Evolutionary conservation across 2,888 invertebrate species (phyloP).

Genomic region (Euproctis similis): DNA sequence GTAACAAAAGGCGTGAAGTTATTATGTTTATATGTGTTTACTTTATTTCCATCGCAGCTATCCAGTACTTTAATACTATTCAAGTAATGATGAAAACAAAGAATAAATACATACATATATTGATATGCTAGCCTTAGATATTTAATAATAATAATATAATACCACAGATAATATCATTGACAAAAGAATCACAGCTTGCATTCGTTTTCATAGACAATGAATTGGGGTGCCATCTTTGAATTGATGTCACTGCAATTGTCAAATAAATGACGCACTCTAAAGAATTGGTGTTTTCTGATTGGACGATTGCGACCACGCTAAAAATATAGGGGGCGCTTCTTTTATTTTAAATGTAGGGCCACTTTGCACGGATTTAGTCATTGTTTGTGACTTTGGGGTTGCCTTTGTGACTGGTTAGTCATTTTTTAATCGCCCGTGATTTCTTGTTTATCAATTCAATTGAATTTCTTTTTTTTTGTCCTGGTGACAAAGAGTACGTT

Average conservation of each 20-base stretch:
- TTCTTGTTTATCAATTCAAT: constrained; percentile 22
- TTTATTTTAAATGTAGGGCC: constrained; percentile 49
- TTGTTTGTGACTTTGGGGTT: constrained; percentile 68
- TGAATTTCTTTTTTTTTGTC: too few relatives aligned
- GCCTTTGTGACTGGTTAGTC: constrained; percentile 61
- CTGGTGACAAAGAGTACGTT: constrained; percentile 5
- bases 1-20: too few relatives aligned
- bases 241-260: constrained; percentile 47
- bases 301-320: constrained; percentile 25
- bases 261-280: constrained; percentile 34
- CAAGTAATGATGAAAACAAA: too few relatives aligned
- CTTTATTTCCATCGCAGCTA: too few relatives aligned
- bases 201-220: constrained; percentile 1
- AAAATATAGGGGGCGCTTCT: constrained; percentile 37
- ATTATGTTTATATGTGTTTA: too few relatives aligned
- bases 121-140: too few relatives aligned
- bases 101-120: too few relatives aligned
- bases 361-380: constrained; percentile 70
- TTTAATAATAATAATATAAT: too few relatives aligned
- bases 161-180: constrained; percentile 10
- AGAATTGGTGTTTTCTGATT: constrained; percentile 37
- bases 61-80: too few relatives aligned
- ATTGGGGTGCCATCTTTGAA: constrained; percentile 62
- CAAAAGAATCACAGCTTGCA: constrained; percentile 12
- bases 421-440: constrained; percentile 59